Base-by-base conservation (phyloP, 2,113 vertebrate species). In the Microcebus tavaratra region DNA sequence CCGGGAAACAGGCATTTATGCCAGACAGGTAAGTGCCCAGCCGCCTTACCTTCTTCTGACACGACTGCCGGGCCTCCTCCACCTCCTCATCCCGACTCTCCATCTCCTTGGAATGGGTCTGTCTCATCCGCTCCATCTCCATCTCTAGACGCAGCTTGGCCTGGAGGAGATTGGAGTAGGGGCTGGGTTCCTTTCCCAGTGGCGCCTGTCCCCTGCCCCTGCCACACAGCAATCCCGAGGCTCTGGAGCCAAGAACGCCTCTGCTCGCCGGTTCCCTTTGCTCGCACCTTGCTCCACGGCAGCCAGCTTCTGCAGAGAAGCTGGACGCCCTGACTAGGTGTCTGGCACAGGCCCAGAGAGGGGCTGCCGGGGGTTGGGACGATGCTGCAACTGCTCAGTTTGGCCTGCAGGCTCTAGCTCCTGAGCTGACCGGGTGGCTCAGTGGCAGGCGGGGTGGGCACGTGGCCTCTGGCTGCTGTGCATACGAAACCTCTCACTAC, bases 41-140 rank as follows among this genome's bases (percentile, higher is more conserved):
- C 13, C 10, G 11, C 34, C 95, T 93, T 97, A 99, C 99, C 99
- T 99, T 99, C 98, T 99, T 99, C 98, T 99, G 99, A 98, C 99
- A 99, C 0, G 99, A 99, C 98, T 99, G 99, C 67, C 99, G 98
- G 97, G 99, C 99, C 98, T 99, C 99, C 96, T 99, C 99, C 95
- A 99, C 99, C 97, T 99, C 99, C 55, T 99, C 99, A 0, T 99
- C 99, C 8, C 99, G 99, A 98, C 97, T 99, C 96, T 99, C 99
- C 9, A 99, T 98, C 96, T 99, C 99, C 98, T 99, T 99, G 95
- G 99, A 98, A 48, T 99, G 99, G 8, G 99, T 99, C 97, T 99
- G 99, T 73, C 99, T 99, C 80, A 99, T 98, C 29, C 99, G 97
- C 98, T 99, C 99, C 99, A 99, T 99, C 98, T 99, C 99, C 99